Base-by-base conservation (phyloP, 2,113 vertebrate genomes). In the Raja brachyura region DNA sequence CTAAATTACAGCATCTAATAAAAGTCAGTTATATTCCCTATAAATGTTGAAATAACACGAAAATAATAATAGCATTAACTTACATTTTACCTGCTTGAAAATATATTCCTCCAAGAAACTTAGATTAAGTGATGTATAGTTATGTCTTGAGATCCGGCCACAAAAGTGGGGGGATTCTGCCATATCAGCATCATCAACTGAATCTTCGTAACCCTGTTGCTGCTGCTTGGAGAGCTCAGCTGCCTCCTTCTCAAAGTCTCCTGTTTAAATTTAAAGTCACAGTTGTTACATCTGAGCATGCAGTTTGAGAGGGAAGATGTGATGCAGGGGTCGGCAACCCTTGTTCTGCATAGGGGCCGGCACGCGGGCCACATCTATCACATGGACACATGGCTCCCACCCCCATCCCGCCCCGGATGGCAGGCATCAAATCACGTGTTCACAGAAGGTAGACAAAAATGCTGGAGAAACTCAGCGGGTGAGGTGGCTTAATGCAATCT, bases 221-320 rank as follows among this genome's bases (percentile, higher is more conserved):
- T 76, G 74, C 7, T 56, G 93, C 20, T 93, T 93, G 0, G 20
- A 73, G 90, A 20, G 93, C 28, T 85, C 86, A 0, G 93, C 70
- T 0, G 68, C 93, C 70, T 95, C 94, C 77, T 94, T 95, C 90
- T 94, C 83, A 3, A 95, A 94, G 93, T 94, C 93, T n/a, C 94
- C 95, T 95, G 63, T 48, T 92, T 92, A 68, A 92, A 92, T 92
- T 92, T 48, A 92, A 13, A 92, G 39, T 54, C 39, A 48, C 68
- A 92, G 33, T 48, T 28, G 16, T 92, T 73, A 92, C 61, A 68
- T 68, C 86, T 66, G 13, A 31, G 14, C n/a, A 28, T 74, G 66
- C 28, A 48, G 14, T 20, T 48, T 11, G 74, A 75, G 61, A 6
- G 11, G 28, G 83, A 5, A 2, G 4, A 16, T 68, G 16, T 13